Percentiles rank a stretch among this genome's conserved stretches.
Conservation (phyloP, 2,888 invertebrate genomes). For the Philopedon plagiatum region DNA sequence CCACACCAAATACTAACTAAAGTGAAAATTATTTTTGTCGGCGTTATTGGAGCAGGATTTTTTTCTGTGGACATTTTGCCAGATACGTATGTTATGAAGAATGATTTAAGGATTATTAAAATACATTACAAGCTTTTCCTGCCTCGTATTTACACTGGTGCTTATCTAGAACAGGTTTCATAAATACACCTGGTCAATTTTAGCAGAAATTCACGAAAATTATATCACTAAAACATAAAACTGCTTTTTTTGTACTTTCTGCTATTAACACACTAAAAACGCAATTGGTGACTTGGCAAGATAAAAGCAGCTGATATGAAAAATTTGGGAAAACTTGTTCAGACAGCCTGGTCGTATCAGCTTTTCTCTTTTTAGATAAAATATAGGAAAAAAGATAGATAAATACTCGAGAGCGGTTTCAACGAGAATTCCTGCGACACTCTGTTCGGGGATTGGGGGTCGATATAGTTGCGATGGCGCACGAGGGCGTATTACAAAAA, state of each 20-base stretch:
- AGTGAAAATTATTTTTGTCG: not conserved
- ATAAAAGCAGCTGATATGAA: slow-evolving; percentile 27
- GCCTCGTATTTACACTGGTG: too few species aligned
- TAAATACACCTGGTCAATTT: not conserved
- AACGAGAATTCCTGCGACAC: not conserved
- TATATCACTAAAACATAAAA: not conserved
- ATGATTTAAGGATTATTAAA: not conserved
- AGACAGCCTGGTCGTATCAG: not conserved
- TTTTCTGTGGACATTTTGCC: not conserved
- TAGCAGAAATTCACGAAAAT: not conserved
- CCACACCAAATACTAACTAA: not conserved
- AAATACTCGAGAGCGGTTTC: not conserved
- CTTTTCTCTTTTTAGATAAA: not conserved
- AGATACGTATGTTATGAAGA: not conserved
- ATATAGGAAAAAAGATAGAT: not conserved
- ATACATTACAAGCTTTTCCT: not conserved
- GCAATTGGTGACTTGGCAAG: slow-evolving; percentile 23
- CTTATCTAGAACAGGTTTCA: too few species aligned
- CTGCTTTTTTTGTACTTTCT: not conserved
- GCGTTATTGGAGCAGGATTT: not conserved
- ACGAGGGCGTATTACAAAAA: not conserved
- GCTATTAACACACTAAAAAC: slow-evolving; percentile 7
- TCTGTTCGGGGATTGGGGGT: not conserved
- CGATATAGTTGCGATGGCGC: slow-evolving; percentile 13
- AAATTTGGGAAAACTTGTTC: not conserved